These are phyloP conservation scores for Blomia tropicalis DNA, from an alignment of 2,888 invertebrate genomes.

Conservation along the genomic window DNA sequence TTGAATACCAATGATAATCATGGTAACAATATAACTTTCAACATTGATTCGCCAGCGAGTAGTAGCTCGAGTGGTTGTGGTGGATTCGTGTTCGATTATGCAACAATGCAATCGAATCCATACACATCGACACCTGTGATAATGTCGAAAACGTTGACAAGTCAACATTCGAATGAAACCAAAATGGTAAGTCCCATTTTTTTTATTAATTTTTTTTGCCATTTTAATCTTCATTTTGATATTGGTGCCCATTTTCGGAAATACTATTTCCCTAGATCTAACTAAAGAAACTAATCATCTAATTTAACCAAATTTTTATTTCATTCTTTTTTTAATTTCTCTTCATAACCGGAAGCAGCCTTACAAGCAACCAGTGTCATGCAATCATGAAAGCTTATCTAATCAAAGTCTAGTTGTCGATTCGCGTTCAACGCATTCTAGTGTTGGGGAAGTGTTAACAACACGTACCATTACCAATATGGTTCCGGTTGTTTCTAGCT, in stretches of 20 bases:
- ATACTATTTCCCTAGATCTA: no score
- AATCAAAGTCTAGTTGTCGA: not conserved
- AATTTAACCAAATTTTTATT: not conserved
- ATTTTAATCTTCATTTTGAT: no score
- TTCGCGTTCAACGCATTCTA: not conserved
- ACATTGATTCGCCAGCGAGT: not conserved
- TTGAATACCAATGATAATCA: not conserved
- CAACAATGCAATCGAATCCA: not conserved
- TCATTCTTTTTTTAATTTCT: not conserved
- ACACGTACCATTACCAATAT: constrained; percentile 1
- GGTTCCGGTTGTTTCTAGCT: not conserved
- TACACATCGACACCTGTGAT: constrained; percentile 2
- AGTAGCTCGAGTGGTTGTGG: not conserved
- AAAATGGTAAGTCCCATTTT: constrained; percentile 1
- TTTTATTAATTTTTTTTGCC: no score
- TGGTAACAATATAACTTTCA: not conserved
- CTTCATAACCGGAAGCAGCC: not conserved
- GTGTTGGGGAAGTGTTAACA: constrained; percentile 19
- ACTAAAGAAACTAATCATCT: no score
- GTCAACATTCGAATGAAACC: not conserved
- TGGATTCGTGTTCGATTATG: not conserved
- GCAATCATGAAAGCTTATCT: not conserved
- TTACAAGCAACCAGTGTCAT: not conserved
- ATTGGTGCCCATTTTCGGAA: no score
- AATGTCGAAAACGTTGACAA: not conserved